Base-by-base conservation (phyloP, 2,797 vertebrate species). In the Salarias fasciatus region DNA sequence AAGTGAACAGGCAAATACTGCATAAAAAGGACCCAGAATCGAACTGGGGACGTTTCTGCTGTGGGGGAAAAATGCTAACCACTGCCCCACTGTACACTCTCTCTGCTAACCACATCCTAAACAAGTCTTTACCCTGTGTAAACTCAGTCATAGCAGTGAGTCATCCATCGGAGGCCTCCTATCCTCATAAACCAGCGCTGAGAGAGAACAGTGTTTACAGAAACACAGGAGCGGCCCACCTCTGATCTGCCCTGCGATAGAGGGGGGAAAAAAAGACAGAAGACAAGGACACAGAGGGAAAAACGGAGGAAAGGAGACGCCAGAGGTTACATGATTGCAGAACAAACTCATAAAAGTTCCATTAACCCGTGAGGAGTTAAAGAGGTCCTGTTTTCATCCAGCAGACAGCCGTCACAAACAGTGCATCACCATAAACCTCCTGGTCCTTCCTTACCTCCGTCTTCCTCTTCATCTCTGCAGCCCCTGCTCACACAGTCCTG, bases 381-480 rank as follows among this genome's bases (percentile, higher is more conserved):
- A 97, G 94, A 84, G 93, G 91, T 89, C 93, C 94, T 96, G 95
- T 97, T 97, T 96, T 96, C 94, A 95, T 95, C 94, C 94, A 95
- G 94, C 94, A 96, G 96, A 95, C 96, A 97, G 95, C 94, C 94
- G 93, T 95, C 95, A 94, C 96, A 98, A 97, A 98, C 96, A 96
- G 94, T 96, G 94, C 94, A 95, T 95, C 95, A 92, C 94, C 95
- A 94, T 98, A 98, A 98, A 90, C 88, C 89, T 82, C 33, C 36
- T 57, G 89, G 86, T 91, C 89, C 75, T 90, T 87, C 83, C 63
- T 62, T 42, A 7, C 57, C 56, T 71, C 75, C 73, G 66, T 79
- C 59, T 75, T 62, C 38, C 63, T 71, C 85, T 89, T 80, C 61
- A 84, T 84, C 86, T 82, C 53, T 50, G 8, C 36, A 68, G 53